These are phyloP conservation scores for Microtus oregoni DNA, from an alignment of 2,113 vertebrate species.

Conservation along the genomic window DNA sequence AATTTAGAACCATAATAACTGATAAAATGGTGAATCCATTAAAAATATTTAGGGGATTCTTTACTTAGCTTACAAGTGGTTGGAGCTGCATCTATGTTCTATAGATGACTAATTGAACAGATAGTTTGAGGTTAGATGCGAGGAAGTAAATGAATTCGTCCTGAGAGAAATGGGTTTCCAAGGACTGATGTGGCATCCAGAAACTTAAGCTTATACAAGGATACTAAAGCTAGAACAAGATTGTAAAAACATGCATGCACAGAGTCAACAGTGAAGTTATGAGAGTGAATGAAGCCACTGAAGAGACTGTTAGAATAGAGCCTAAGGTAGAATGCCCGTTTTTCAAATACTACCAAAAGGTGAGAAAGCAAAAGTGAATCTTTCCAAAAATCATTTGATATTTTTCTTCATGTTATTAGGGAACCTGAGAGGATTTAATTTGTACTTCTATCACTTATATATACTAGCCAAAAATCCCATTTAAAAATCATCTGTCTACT, in stretches of 20 bases:
- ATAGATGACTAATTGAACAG: background rate
- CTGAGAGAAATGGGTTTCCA: conserved; percentile 15
- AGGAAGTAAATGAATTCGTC: background rate
- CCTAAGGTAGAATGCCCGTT: conserved; percentile 38
- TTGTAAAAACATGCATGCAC: background rate
- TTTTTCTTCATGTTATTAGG: conserved; percentile 36
- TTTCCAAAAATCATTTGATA: background rate
- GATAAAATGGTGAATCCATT: background rate
- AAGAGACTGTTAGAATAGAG: conserved; percentile 45
- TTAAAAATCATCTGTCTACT: conserved; percentile 79
- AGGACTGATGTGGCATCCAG: background rate
- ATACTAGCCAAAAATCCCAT: conserved; percentile 74
- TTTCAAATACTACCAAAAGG: conserved; percentile 28
- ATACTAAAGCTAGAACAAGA: conserved; percentile 13
- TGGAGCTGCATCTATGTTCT: background rate
- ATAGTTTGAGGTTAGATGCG: background rate
- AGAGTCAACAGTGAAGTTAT: background rate
- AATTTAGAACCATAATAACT: conserved; percentile 35
- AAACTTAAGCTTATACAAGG: conserved; percentile 27
- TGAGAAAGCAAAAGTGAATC: background rate
- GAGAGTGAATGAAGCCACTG: conserved; percentile 6
- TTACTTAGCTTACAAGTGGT: background rate
- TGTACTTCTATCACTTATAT: background rate
- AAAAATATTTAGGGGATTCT: conserved; percentile 4
- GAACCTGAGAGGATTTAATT: conserved; percentile 40